phyloP scores from a whole-genome alignment of 35 echinoderm and acorn worm genomes.

The Patiria miniata region DNA sequence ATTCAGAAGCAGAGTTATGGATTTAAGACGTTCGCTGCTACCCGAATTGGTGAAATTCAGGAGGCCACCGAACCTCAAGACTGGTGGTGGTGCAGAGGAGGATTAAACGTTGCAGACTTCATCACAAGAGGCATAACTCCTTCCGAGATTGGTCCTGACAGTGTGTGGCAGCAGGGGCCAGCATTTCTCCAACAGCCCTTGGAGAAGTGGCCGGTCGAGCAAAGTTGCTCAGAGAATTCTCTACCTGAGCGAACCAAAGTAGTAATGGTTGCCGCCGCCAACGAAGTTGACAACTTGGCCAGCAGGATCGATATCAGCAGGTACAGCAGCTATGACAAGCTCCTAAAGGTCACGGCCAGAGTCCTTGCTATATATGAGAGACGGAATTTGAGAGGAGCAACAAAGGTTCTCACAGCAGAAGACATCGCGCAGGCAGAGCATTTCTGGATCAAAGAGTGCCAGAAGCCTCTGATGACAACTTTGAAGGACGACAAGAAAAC shows the following conservation, averaged over 20 bases:
- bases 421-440: conserved; percentile 33
- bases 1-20: conserved; percentile 68
- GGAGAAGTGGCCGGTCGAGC: conserved; percentile 40
- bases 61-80: conserved; percentile 32
- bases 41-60: conserved; percentile 58
- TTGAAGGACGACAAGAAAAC: neutral
- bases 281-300: conserved; percentile 39
- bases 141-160: neutral
- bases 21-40: conserved; percentile 63
- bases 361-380: conserved; percentile 27
- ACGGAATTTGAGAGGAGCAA: conserved; percentile 3
- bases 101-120: conserved; percentile 42
- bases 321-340: conserved; percentile 54
- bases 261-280: conserved; percentile 7
- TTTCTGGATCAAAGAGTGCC: conserved; percentile 53
- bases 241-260: too few relatives aligned
- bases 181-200: conserved; percentile 40
- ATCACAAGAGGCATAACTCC: conserved; percentile 38
- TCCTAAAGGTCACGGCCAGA: conserved; percentile 54
- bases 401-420: conserved; percentile 21
- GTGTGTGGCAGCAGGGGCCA: too few relatives aligned
- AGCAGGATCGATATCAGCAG: conserved; percentile 36
- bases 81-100: conserved; percentile 57
- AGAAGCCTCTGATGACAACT: conserved; percentile 25
- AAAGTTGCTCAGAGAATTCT: conserved; percentile 36